phyloP scores from a whole-genome alignment of 2,888 invertebrate genomes.

The Helleia helle region DNA sequence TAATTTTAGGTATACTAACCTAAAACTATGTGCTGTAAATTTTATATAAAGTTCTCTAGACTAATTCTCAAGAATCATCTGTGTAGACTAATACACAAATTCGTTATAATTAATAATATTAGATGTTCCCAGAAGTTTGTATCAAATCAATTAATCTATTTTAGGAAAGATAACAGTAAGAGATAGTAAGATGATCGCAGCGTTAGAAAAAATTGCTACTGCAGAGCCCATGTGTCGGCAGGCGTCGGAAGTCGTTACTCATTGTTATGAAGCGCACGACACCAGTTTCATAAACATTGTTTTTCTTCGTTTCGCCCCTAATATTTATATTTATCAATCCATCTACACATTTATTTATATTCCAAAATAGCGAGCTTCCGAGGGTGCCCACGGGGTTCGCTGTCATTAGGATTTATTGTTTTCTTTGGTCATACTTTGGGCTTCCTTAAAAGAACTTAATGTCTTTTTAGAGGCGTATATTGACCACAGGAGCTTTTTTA shows the following conservation, averaged over 20 bases:
- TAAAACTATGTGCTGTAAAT: no score
- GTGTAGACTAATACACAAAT: no score
- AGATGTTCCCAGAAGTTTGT: no score
- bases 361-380: conserved; percentile 67
- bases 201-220: conserved; percentile 47
- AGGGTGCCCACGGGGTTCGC: conserved; percentile 63
- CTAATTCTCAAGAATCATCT: no score
- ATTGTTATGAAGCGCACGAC: conserved; percentile 73
- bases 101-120: no score
- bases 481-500: neutral
- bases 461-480: conserved; percentile 14
- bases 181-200: conserved; percentile 9
- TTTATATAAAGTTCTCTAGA: no score
- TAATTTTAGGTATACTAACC: no score
- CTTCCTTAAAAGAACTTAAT: conserved; percentile 30
- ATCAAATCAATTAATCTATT: conserved; percentile 7
- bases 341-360: conserved; percentile 74
- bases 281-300: conserved; percentile 74
- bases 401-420: conserved; percentile 71
- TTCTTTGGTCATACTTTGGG: conserved; percentile 62
- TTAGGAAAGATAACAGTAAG: conserved; percentile 15
- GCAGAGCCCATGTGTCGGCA: conserved; percentile 58
- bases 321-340: conserved; percentile 75
- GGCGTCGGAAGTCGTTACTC: conserved; percentile 72
- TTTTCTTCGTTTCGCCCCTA: conserved; percentile 73